Evolutionary conservation across 2,113 vertebrate species (phyloP).

Genomic region (pig (Sus scrofa)): T2T-Sscrofa CM000819.6:44512001-44512500

Average conservation of each 20-base stretch:
- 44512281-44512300: neutral
- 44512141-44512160: neutral
- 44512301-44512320: neutral
- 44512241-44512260: neutral
- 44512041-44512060: neutral
- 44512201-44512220: neutral
- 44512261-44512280: neutral
- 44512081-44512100: neutral
- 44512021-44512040: neutral
- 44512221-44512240: neutral
- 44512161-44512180: constrained; percentile 12
- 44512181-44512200: neutral
- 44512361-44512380: neutral
- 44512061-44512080: neutral
- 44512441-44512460: neutral
- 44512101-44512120: neutral
- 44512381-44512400: neutral
- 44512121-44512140: neutral
- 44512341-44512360: neutral
- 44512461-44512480: constrained; percentile 3
- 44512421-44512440: neutral
- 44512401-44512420: neutral
- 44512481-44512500: neutral
- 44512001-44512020: constrained; percentile 91
- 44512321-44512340: neutral